A percentile compares a stretch with the other conserved stretches of the same genome.
phyloP scores from a whole-genome alignment of 2,113 vertebrate genomes.

The Myanophis thanlyinensis region DNA sequence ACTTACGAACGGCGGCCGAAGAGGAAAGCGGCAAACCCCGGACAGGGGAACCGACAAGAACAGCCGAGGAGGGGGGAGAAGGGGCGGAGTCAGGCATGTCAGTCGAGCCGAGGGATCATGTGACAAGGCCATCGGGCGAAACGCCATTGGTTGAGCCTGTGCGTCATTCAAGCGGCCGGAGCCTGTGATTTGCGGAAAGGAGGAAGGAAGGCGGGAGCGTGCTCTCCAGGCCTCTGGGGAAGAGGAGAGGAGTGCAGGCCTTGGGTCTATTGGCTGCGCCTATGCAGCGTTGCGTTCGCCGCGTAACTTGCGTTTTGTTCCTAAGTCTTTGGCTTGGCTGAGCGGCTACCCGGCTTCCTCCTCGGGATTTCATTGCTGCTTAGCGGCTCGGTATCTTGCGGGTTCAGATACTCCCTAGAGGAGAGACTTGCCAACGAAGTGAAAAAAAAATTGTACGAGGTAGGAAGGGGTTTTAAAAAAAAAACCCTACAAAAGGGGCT shows the following conservation, averaged over 20 bases:
- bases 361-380: background rate
- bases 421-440: background rate
- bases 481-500: background rate
- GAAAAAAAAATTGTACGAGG: background rate
- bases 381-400: background rate
- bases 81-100: background rate
- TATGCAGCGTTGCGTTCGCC: background rate
- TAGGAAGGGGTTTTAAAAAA: background rate
- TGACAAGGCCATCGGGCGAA: background rate
- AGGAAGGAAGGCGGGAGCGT: background rate
- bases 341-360: background rate
- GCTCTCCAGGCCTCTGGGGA: background rate
- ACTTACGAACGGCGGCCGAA: background rate
- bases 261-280: background rate
- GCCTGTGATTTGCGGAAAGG: background rate
- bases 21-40: background rate
- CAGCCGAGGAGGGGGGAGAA: background rate
- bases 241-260: background rate
- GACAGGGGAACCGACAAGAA: background rate
- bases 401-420: background rate
- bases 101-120: background rate
- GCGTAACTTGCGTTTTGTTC: background rate
- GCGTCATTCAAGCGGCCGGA: background rate
- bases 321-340: background rate
- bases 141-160: background rate